Conservation (phyloP, 2,797 vertebrate genomes). For the Lithobates sylvaticus region DNA sequence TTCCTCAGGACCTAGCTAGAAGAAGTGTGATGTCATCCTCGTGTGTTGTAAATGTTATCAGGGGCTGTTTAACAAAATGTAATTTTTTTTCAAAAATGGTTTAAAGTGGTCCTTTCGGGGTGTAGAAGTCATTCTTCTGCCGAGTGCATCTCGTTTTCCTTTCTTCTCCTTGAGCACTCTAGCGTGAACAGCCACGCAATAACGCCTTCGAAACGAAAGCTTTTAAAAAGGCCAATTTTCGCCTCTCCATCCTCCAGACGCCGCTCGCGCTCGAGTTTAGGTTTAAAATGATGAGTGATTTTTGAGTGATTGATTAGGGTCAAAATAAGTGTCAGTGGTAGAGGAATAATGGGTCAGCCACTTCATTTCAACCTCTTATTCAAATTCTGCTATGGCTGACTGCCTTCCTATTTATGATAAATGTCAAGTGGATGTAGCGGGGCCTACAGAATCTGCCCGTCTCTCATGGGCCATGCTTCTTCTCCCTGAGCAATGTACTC, state of each 20-base stretch:
- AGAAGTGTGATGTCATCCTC: too few relatives aligned
- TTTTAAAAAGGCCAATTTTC: conserved; percentile 14
- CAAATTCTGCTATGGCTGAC: conserved; percentile 30
- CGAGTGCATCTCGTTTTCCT: too few relatives aligned
- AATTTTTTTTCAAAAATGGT: too few relatives aligned
- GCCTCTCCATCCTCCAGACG: background rate
- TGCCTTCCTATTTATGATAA: conserved; percentile 54
- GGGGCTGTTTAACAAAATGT: too few relatives aligned
- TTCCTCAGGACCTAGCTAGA: too few relatives aligned
- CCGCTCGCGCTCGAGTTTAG: background rate
- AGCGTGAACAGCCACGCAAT: background rate
- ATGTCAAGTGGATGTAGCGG: conserved; percentile 22
- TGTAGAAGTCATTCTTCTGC: too few relatives aligned
- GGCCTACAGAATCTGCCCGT: background rate
- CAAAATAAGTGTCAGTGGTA: conserved; percentile 33
- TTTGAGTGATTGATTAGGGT: conserved; percentile 52
- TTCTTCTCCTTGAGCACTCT: too few relatives aligned
- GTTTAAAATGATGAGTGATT: conserved; percentile 36
- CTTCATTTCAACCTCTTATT: conserved; percentile 49
- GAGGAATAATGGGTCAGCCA: conserved; percentile 42
- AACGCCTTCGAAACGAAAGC: background rate
- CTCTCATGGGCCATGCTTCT: background rate
- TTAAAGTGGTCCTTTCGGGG: too few relatives aligned
- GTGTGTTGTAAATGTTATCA: too few relatives aligned
- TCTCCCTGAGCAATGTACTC: background rate